A percentile compares a stretch with the other conserved stretches of the same genome.
phyloP scores from a whole-genome alignment of 2,888 invertebrate species.

The Leptopilina drosophilae region DNA sequence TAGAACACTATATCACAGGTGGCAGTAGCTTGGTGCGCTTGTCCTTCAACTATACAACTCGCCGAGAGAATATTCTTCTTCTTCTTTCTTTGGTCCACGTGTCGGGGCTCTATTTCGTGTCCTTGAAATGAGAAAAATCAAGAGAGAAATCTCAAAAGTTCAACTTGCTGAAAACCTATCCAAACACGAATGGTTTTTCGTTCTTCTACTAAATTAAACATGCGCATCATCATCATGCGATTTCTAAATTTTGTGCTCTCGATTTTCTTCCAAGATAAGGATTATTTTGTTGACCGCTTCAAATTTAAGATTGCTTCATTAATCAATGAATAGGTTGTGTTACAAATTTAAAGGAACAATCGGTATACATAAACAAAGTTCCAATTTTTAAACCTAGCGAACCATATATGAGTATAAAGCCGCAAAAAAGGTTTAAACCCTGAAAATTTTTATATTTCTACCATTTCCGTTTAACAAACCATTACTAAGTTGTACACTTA shows the following conservation, averaged over 20 bases:
- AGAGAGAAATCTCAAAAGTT: slow-evolving; percentile 17
- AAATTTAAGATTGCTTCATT: no score
- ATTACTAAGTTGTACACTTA: no score
- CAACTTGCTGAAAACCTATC: background rate
- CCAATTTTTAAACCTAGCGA: no score
- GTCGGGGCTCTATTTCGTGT: slow-evolving; percentile 22
- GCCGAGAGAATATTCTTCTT: slow-evolving; percentile 43
- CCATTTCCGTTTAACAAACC: no score
- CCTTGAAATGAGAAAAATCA: slow-evolving; percentile 33
- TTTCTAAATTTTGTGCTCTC: no score
- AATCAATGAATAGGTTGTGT: no score
- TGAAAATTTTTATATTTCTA: no score
- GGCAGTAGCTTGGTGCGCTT: slow-evolving; percentile 63
- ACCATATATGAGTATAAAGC: no score
- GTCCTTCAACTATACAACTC: slow-evolving; percentile 53
- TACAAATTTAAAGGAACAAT: no score
- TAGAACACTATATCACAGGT: slow-evolving; percentile 76
- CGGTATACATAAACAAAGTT: no score
- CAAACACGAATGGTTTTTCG: background rate
- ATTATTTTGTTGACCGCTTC: background rate
- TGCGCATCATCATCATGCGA: background rate
- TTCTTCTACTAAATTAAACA: slow-evolving; percentile 11
- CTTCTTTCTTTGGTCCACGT: slow-evolving; percentile 29
- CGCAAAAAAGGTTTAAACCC: no score
- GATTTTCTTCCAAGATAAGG: background rate